phyloP scores from a whole-genome alignment of 1,140 invertebrate genomes.

The Lepidotrigona ventralis region DNA sequence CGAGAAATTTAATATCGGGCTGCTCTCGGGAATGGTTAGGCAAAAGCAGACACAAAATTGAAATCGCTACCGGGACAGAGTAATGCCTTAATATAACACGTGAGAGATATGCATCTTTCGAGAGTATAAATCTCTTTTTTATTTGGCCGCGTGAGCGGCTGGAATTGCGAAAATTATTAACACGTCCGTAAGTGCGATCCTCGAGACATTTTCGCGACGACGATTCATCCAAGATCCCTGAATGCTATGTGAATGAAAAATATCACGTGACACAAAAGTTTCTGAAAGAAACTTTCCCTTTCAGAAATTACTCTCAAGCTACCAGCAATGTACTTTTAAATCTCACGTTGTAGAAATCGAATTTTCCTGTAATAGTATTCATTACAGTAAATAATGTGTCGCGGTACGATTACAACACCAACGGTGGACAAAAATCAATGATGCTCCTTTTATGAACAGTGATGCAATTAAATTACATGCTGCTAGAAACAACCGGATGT shows the following conservation, averaged over 20 bases:
- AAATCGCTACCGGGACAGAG: constrained; percentile 11
- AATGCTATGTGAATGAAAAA: neutral
- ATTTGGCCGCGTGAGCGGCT: neutral
- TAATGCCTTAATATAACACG: constrained; percentile 25
- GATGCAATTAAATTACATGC: neutral
- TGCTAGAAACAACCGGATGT: neutral
- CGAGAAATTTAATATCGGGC: constrained; percentile 44
- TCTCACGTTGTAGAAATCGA: neutral
- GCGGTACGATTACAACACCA: neutral
- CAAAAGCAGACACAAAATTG: constrained; percentile 31
- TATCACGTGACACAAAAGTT: no score
- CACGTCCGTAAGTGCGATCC: constrained; percentile 6
- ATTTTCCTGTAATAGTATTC: neutral
- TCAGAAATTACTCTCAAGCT: neutral
- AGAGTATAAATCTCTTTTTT: constrained; percentile 47
- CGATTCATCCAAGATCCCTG: neutral
- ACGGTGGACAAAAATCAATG: neutral
- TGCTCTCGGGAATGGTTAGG: constrained; percentile 11
- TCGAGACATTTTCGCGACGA: neutral
- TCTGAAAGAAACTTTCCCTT: neutral
- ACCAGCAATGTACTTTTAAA: neutral
- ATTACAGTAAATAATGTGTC: no score
- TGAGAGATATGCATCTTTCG: neutral
- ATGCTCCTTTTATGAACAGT: neutral
- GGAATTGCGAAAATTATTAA: constrained; percentile 44